Evolutionary conservation across 2,113 vertebrate genomes (phyloP).

Genomic region (Gnathonemus longibarbis): DNA sequence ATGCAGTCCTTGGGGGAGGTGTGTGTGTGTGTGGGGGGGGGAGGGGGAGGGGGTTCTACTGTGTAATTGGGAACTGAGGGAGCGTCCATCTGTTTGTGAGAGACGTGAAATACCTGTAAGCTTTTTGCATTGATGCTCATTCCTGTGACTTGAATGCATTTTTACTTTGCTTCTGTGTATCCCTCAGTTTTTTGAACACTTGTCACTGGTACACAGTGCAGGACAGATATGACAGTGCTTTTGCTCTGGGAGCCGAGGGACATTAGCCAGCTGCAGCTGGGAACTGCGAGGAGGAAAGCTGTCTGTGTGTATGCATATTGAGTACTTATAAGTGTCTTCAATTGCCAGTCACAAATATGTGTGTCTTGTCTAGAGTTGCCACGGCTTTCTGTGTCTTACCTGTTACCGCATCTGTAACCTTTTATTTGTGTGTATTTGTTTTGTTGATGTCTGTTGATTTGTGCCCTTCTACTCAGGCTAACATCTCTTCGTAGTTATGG

Average conservation of each 20-base stretch:
- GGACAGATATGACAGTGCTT: conserved; percentile 51
- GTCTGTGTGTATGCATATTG: conserved; percentile 50
- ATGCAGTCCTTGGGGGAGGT: neutral
- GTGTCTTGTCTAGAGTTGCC: conserved; percentile 65
- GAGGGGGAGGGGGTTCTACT: neutral
- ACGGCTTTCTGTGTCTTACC: conserved; percentile 38
- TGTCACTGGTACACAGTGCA: conserved; percentile 86
- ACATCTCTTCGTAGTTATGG: conserved; percentile 43
- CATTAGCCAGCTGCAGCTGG: conserved; percentile 56
- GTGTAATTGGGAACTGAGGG: neutral
- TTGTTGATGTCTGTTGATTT: conserved; percentile 48
- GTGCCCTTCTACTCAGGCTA: conserved; percentile 65
- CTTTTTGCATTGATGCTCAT: conserved; percentile 86
- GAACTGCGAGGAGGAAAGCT: conserved; percentile 48
- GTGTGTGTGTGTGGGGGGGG: neutral
- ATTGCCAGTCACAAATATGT: conserved; percentile 45
- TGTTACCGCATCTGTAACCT: conserved; percentile 36
- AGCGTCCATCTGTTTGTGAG: conserved; percentile 80
- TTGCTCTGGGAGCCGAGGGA: conserved; percentile 50
- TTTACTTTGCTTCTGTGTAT: conserved; percentile 98
- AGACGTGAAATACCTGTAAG: conserved; percentile 85
- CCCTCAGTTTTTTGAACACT: conserved; percentile 80
- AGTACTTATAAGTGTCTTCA: conserved; percentile 57
- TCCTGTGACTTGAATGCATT: conserved; percentile 99
- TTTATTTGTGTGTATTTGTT: conserved; percentile 52